These are phyloP conservation scores for Nothobranchius kuhntae DNA, from an alignment of 2,113 vertebrate species.

Conservation along the genomic window DNA sequence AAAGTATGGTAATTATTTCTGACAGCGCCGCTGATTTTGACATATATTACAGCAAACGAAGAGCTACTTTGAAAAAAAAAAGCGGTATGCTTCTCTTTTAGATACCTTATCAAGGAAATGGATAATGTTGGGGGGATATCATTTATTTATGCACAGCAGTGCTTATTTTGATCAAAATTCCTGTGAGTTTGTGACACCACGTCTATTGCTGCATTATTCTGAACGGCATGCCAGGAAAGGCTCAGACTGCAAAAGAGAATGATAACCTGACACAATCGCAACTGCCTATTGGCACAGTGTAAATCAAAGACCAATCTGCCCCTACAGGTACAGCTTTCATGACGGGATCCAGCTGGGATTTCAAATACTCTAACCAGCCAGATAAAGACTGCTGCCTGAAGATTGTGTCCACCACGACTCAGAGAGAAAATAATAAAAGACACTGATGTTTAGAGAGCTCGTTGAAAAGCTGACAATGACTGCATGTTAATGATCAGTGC, in stretches of 20 bases:
- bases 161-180: slow-evolving; percentile 23
- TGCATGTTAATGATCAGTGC: slow-evolving; percentile 73
- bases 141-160: slow-evolving; percentile 11
- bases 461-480: slow-evolving; percentile 67
- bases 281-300: slow-evolving; percentile 59
- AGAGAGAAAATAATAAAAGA: slow-evolving; percentile 46
- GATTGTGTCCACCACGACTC: slow-evolving; percentile 57
- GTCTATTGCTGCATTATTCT: slow-evolving; percentile 61
- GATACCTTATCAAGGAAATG: slow-evolving; percentile 20
- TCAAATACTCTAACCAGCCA: slow-evolving; percentile 74
- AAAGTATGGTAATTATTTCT: background rate
- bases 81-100: slow-evolving; percentile 12
- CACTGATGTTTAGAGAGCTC: slow-evolving; percentile 60
- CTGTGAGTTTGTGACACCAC: slow-evolving; percentile 43
- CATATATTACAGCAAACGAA: background rate
- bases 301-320: slow-evolving; percentile 77
- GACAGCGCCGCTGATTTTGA: slow-evolving; percentile 25
- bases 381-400: slow-evolving; percentile 69
- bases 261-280: slow-evolving; percentile 73
- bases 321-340: slow-evolving; percentile 75
- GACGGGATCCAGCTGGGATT: slow-evolving; percentile 73
- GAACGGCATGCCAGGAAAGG: slow-evolving; percentile 49
- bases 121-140: slow-evolving; percentile 25
- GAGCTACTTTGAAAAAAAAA: slow-evolving; percentile 1
- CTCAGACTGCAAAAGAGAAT: slow-evolving; percentile 66